Evolutionary conservation across 1,140 invertebrate species (phyloP), one percentile per base, ranked within the genome.

Genomic region (Maniola jurtina): DNA sequence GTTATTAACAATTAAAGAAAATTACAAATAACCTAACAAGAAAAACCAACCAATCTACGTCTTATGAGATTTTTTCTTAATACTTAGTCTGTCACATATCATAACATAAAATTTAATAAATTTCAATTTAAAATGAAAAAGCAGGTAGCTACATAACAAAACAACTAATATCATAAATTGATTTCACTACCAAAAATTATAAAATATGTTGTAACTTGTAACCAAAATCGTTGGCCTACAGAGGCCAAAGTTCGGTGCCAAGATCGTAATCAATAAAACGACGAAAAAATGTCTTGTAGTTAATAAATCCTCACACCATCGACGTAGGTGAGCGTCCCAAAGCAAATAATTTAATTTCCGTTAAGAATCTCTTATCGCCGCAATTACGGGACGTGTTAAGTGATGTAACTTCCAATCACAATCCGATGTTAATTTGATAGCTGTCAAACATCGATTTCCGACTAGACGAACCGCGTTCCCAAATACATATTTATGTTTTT

Each of bases 351-450:
- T 80, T 76, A 72, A 83, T 78, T 78, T 80, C 72, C 80, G 73
- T 81, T 79, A 78, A 83, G 75, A 77, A 66, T 70, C 66, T 76
- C 70, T 80, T 79, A 80, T 79, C 64, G 58, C 33, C 63, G 66
- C 75, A 75, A 85, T 81, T 78, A 80, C 74, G 56, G 36, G 67
- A 77, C 61, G 75, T 81, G 78, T 70, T 77, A 79, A 77, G 70
- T 79, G 80, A 71, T 76, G 76, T 82, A 82, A 79, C 73, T 15
- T 55, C 52, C 71, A 76, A 79, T 83, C 73, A 77, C 84, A 79
- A 78, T 75, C 65, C 58, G 33, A 81, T 82, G 84, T 82, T 86
- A 86, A 88, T 86, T 86, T 77, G 73, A 86, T 72, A 52, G 68
- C 79, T 84, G 74, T 80, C 75, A 75, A 79, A 79, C 66, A 73